Evolutionary conservation across 37 sponge, comb jelly and placozoan species (phyloP), one percentile per base, ranked within the genome.

Genomic region (Aphrocallistes beatrix): DNA sequence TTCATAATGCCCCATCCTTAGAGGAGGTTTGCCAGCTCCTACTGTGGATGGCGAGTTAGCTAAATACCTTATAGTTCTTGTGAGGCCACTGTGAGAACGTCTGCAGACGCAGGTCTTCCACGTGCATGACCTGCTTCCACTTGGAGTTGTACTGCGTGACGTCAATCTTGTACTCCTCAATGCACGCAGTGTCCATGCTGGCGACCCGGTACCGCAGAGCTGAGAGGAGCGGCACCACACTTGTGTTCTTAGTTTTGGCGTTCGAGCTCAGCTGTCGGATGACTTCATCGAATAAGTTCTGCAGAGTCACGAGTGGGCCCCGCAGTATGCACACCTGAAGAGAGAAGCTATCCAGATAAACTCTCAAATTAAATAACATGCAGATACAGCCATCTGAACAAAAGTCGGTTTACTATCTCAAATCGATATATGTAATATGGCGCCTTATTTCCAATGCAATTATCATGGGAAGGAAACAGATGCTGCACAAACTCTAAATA

Each of bases 1-100:
- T n/a, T n/a, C n/a, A n/a, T n/a, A n/a, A n/a, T n/a, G n/a, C n/a
- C n/a, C n/a, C n/a, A n/a, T n/a, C n/a, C n/a, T n/a, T n/a, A n/a
- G n/a, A n/a, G n/a, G n/a, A n/a, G n/a, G n/a, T n/a, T n/a, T n/a
- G n/a, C n/a, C n/a, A n/a, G n/a, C n/a, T n/a, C n/a, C n/a, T n/a
- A n/a, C n/a, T n/a, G n/a, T n/a, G n/a, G n/a, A n/a, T n/a, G n/a
- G n/a, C 13, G 13, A 13, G 45, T 42, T 42, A 36, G n/a, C 23
- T 38, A 13, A 88, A 85, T 86, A 84, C 90, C 93, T 82, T 32
- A 38, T 93, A 93, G 84, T 87, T 51, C 69, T 87, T 88, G 81
- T 93, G 93, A 17, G 93, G 93, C 93, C 93, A 93, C n/a, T 84
- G 86, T 10, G 37, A 25, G 51, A 90, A 86, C 16, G 87, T 89